Base-by-base conservation (phyloP, 2,113 vertebrate species). In the Lucifuga dentata region DNA sequence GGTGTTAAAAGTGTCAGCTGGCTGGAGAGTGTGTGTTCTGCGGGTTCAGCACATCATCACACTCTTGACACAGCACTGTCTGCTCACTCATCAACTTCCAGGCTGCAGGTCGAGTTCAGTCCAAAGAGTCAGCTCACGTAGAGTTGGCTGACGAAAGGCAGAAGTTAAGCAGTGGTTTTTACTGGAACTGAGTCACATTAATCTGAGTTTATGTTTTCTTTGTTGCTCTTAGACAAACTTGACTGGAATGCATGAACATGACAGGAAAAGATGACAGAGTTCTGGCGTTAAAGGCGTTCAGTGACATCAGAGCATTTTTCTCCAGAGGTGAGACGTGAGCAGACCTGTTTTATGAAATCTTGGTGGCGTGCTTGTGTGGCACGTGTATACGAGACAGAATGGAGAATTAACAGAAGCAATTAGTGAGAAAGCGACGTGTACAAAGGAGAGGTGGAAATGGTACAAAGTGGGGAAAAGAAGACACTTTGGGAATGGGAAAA, bases 1-100 rank as follows among this genome's bases (percentile, higher is more conserved):
- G 76, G 60, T 51, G 66, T 57, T 12, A 61, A 71, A 74, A n/a
- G 53, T 77, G 75, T 52, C 10, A 68, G 33, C 53, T 19, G 57
- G 33, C 0, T 44, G 39, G 33, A 45, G 39, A 50, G 32, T 39
- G 41, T 29, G 44, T 55, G 24, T 40, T 29, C 11, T 41, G 49
- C 5, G n/a, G 23, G n/a, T 39, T 69, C 29, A 8, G 11, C 51
- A 55, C 24, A n/a, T 2, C 57, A 35, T 9, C 11, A 23, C 15
- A 29, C 26, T 50, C 32, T 62, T 68, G 59, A 71, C 64, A 67
- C 48, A 33, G 17, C 0, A 2, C 29, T 32, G 48, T 50, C 33
- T 71, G 10, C 40, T 55, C 50, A 41, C 20, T 53, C 32, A 29
- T 59, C 35, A 41, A 17, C 11, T 55, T 23, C 51, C 40, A 44